A percentile compares a stretch with the other conserved stretches of the same genome.
Evolutionary conservation across 2,888 invertebrate genomes (phyloP).

Genomic region (Calliopum simillimum): DNA sequence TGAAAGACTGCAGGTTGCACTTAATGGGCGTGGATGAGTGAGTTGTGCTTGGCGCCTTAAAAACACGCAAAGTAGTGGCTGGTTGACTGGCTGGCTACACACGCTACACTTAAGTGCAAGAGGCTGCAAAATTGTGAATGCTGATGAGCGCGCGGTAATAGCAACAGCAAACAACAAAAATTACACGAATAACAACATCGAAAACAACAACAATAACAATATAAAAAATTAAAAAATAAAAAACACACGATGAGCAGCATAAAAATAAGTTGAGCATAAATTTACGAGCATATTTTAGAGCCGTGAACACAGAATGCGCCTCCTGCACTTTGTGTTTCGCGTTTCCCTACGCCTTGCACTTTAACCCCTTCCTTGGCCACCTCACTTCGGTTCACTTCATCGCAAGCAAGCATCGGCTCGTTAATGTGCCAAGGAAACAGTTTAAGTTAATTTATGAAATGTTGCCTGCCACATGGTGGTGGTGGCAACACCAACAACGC

Average conservation of each 20-base stretch:
- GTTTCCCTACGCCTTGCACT: not conserved
- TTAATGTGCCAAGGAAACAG: conserved; percentile 40
- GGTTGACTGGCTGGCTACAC: not conserved
- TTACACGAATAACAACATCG: not conserved
- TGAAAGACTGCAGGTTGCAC: no score
- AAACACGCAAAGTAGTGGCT: not conserved
- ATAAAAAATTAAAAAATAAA: not conserved
- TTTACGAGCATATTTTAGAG: conserved; percentile 13
- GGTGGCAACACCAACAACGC: conserved; percentile 10
- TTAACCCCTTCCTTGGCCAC: not conserved
- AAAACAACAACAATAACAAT: not conserved
- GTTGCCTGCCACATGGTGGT: conserved; percentile 16
- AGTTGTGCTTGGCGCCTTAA: not conserved
- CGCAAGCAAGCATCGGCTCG: not conserved
- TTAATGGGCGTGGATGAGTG: no score
- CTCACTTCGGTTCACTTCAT: not conserved
- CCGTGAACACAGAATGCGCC: not conserved
- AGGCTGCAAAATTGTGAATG: not conserved
- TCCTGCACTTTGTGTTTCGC: not conserved
- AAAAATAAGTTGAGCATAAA: conserved; percentile 20
- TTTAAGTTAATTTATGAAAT: conserved; percentile 44
- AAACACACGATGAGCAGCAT: conserved; percentile 14
- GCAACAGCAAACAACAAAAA: not conserved
- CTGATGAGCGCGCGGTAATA: conserved; percentile 5
- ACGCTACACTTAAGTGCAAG: conserved; percentile 1